Base-by-base conservation (phyloP, 2,888 invertebrate genomes). In the Leuctra nigra region DNA sequence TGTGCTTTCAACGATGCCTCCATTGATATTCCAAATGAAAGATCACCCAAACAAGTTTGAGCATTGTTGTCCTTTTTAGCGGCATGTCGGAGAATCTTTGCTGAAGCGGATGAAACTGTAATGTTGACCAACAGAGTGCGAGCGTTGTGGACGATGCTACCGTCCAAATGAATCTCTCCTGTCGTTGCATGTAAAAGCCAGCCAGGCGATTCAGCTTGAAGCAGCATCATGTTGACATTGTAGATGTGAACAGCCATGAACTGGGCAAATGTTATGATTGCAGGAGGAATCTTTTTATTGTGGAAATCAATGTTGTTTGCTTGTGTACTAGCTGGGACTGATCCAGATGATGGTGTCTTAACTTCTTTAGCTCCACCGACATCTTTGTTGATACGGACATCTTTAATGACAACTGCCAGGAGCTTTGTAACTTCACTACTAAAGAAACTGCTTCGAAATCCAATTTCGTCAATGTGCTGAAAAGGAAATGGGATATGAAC, bases 371-470 rank as follows among this genome's bases (percentile, higher is more conserved):
- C 54, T 6, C 39, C 41, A 13, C 61, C 63, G 54, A 86, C 82
- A 73, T 87, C 86, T 70, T 90, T 88, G 65, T 89, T 88, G 56
- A 92, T 80, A 61, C 88, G 79, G 2, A 91, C 84, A 68, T 90
- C 88, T 60, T 81, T 80, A 62, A 91, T 83, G n/a, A 89, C 83
- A 18, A 92, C 83, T 2, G 89, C 88, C 2, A 92, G 74, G 13
- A 91, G 72, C 70, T 92, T 92, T 20, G 88, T 89, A 54, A 91
- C 86, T 64, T 91, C 91, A 1, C 91, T 90, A 69, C 90, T 92
- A 64, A 92, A 83, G 68, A 91, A 85, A 72, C 91, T 92, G 69
- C 91, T 92, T 55, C 87, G 83, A 63, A 92, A 80, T 61, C 89
- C 85, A 64, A 92, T 81, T 70, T 91, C 88, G 67, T 91, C 86